Conservation (phyloP, 2,888 invertebrate genomes). For the Tyria jacobaeae region DNA sequence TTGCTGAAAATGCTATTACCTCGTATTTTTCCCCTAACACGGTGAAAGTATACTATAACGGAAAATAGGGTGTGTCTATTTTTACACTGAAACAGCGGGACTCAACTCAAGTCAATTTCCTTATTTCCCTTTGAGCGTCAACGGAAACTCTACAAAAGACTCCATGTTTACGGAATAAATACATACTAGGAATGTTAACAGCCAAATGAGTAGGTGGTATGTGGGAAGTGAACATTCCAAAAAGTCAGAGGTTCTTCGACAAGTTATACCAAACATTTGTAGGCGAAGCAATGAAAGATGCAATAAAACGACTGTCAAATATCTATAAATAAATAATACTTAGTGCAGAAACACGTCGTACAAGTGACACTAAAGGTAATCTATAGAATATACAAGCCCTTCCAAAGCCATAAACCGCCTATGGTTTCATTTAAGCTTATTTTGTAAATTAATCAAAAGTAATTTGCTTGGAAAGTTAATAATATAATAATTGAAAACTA, state of each 20-base stretch:
- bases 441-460: neutral
- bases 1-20: neutral
- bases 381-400: conserved; percentile 15
- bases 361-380: conserved; percentile 18
- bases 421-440: conserved; percentile 14
- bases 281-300: conserved; percentile 28
- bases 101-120: conserved; percentile 15
- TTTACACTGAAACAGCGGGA: conserved; percentile 8
- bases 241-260: conserved; percentile 24
- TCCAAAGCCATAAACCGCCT: conserved; percentile 26
- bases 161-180: conserved; percentile 29
- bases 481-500: neutral
- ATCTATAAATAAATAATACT: conserved; percentile 38
- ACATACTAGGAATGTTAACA: conserved; percentile 17
- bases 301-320: conserved; percentile 37
- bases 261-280: conserved; percentile 20
- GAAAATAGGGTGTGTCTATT: conserved; percentile 1
- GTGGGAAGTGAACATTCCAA: conserved; percentile 34
- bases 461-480: neutral
- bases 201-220: conserved; percentile 26
- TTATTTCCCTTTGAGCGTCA: conserved; percentile 26
- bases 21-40: neutral
- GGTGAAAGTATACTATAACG: neutral
- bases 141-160: conserved; percentile 20
- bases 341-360: conserved; percentile 23